phyloP scores from a whole-genome alignment of 1,140 invertebrate species.

The Teleopsis dalmanni region DNA sequence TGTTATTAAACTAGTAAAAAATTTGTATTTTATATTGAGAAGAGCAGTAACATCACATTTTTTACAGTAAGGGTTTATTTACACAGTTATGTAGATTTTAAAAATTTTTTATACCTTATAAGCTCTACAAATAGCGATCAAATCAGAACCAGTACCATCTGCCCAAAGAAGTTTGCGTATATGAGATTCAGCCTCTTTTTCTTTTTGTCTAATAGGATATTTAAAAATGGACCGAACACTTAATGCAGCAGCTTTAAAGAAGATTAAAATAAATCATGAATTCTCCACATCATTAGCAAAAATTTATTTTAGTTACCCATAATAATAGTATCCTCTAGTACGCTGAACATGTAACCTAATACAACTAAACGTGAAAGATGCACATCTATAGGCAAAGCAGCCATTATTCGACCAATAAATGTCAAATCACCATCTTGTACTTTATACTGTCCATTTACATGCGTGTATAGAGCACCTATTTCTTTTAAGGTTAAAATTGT shows the following conservation, averaged over 20 bases:
- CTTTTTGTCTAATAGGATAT: neutral
- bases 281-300: neutral
- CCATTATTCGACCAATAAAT: constrained; percentile 76
- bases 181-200: constrained; percentile 58
- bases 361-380: constrained; percentile 76
- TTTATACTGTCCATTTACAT: constrained; percentile 47
- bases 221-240: constrained; percentile 57
- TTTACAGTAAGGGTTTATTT: too few species aligned
- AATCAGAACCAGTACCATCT: constrained; percentile 74
- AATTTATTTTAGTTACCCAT: constrained; percentile 59
- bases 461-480: constrained; percentile 62
- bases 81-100: too few species aligned
- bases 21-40: too few species aligned
- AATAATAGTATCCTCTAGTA: constrained; percentile 76
- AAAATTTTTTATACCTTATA: too few species aligned
- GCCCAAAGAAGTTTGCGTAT: constrained; percentile 74
- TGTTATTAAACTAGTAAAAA: too few species aligned
- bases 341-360: constrained; percentile 79
- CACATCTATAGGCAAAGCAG: constrained; percentile 74
- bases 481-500: constrained; percentile 83
- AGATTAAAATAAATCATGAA: neutral
- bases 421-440: constrained; percentile 82
- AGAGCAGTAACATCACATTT: too few species aligned
- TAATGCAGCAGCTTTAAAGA: constrained; percentile 63
- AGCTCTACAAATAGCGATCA: constrained; percentile 71